Conservation (phyloP, 2,113 vertebrate genomes). For the Dolichallabes microphthalmus region DNA sequence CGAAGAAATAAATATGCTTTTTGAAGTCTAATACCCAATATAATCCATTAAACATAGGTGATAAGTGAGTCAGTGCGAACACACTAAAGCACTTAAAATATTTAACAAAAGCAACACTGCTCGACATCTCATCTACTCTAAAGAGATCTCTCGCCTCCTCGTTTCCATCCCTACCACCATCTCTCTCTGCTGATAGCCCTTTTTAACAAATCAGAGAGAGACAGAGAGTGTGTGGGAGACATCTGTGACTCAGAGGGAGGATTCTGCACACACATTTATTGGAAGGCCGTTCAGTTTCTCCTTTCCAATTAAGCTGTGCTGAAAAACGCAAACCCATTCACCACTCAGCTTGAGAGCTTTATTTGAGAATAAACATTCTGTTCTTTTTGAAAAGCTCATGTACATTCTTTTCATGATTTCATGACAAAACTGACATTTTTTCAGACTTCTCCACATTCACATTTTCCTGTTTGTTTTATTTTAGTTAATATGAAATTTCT, state of each 20-base stretch:
- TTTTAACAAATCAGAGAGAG: constrained; percentile 40
- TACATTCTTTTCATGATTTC: background rate
- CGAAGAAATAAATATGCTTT: constrained; percentile 24
- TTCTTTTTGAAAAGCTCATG: background rate
- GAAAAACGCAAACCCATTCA: constrained; percentile 38
- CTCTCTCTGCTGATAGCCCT: constrained; percentile 57
- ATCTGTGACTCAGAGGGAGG: constrained; percentile 37
- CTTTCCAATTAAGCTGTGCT: constrained; percentile 44
- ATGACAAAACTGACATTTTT: background rate
- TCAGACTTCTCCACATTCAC: background rate
- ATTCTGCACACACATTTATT: constrained; percentile 48
- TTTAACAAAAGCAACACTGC: constrained; percentile 7
- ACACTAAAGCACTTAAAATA: constrained; percentile 44
- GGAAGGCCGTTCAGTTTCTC: constrained; percentile 45
- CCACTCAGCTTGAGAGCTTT: constrained; percentile 9
- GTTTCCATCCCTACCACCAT: constrained; percentile 43
- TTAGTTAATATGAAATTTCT: background rate
- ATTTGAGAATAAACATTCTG: background rate
- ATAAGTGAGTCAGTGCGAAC: constrained; percentile 44
- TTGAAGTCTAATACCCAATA: constrained; percentile 40
- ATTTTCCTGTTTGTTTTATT: background rate
- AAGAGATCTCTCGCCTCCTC: constrained; percentile 50
- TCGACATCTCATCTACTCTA: constrained; percentile 1
- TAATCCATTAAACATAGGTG: constrained; percentile 35
- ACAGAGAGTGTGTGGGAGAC: constrained; percentile 41